A percentile compares a stretch with the other conserved stretches of the same genome.
These are phyloP conservation scores for Pangasianodon hypophthalmus DNA, from an alignment of 2,113 vertebrate species.

Conservation along the genomic window DNA sequence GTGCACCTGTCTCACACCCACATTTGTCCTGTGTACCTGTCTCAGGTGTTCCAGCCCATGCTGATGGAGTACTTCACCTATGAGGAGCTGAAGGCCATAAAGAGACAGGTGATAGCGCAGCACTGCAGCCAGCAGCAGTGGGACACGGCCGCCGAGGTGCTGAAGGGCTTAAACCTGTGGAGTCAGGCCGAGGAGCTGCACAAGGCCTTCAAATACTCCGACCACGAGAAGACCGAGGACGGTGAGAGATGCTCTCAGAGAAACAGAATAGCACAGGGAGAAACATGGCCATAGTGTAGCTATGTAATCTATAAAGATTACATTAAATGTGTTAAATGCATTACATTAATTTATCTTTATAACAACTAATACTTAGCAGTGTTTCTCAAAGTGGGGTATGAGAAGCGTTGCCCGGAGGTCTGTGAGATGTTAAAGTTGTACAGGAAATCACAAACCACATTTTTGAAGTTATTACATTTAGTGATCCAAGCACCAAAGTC, in stretches of 20 bases:
- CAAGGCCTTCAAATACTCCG: slow-evolving; percentile 90
- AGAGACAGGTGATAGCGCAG: slow-evolving; percentile 95
- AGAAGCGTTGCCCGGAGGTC: no score
- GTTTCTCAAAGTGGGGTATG: not conserved
- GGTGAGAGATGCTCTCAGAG: slow-evolving; percentile 72
- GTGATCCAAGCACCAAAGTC: not conserved
- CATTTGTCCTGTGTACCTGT: slow-evolving; percentile 17
- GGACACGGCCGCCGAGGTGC: slow-evolving; percentile 79
- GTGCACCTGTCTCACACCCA: not conserved
- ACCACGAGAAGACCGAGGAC: slow-evolving; percentile 89
- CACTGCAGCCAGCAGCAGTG: slow-evolving; percentile 84
- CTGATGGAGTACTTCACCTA: slow-evolving; percentile 99
- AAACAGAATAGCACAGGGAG: not conserved
- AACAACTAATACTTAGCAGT: not conserved
- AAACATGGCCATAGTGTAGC: no score
- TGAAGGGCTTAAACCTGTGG: slow-evolving; percentile 86
- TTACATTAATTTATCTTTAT: not conserved
- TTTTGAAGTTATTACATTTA: no score
- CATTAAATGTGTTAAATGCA: not conserved
- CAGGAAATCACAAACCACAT: no score
- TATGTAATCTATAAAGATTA: no score
- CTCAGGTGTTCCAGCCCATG: slow-evolving; percentile 98
- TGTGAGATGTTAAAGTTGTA: no score
- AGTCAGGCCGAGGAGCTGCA: slow-evolving; percentile 91
- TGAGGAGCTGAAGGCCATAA: slow-evolving; percentile 96